Evolutionary conservation across 2,797 vertebrate species (phyloP).

Genomic region (Synanceia verrucosa): DNA sequence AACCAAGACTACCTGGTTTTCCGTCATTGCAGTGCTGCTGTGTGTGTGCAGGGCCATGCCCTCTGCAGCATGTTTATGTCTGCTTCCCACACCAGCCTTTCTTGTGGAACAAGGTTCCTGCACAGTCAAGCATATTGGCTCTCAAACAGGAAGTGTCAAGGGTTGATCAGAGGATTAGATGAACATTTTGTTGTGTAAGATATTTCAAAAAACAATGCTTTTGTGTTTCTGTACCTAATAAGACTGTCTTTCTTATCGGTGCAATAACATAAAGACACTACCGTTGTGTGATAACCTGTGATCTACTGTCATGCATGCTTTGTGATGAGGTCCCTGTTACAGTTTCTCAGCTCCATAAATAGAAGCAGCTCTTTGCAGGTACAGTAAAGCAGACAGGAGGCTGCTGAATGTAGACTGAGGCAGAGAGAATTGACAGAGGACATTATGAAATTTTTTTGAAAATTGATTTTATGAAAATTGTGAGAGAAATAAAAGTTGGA

Average conservation of each 20-base stretch:
- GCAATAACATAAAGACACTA: neutral
- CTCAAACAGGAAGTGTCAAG: neutral
- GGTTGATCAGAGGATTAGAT: neutral
- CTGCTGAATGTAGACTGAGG: slow-evolving; percentile 12
- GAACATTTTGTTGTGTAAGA: neutral
- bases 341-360: slow-evolving; percentile 41
- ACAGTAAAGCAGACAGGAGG: slow-evolving; percentile 22
- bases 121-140: neutral
- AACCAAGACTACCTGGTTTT: neutral
- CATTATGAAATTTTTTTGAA: no score
- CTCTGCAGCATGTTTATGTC: slow-evolving; percentile 15
- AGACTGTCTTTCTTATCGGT: neutral
- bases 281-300: neutral
- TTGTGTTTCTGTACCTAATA: neutral
- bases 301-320: neutral
- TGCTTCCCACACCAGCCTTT: neutral
- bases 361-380: slow-evolving; percentile 51
- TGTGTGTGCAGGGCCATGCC: neutral
- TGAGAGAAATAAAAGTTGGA: neutral
- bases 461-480: slow-evolving; percentile 3
- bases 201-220: neutral
- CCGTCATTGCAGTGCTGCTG: neutral
- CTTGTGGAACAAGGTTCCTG: neutral
- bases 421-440: slow-evolving; percentile 21
- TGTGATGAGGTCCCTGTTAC: neutral